Percentiles rank a stretch among this genome's conserved stretches.
These are phyloP conservation scores for Peromyscus aztecus DNA, from an alignment of 2,797 vertebrate species.

Conservation along the genomic window DNA sequence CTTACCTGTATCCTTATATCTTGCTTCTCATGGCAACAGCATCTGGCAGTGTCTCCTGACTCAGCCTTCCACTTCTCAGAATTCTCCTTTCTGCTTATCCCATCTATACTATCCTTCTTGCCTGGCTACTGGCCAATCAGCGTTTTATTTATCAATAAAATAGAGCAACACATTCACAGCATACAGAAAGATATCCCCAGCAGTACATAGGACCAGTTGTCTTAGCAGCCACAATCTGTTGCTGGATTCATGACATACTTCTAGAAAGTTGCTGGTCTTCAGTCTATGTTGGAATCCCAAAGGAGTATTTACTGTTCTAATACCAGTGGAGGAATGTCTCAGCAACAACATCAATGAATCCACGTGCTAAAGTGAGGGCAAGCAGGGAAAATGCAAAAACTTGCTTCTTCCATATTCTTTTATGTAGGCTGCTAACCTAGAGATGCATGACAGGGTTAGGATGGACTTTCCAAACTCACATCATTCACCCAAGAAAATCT, in stretches of 20 bases:
- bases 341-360: background rate
- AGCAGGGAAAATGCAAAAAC: background rate
- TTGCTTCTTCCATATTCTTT: background rate
- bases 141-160: too few relatives aligned
- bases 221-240: background rate
- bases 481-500: background rate
- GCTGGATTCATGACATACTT: background rate
- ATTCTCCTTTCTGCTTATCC: too few relatives aligned
- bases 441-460: accelerated
- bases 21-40: too few relatives aligned
- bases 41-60: too few relatives aligned
- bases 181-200: too few relatives aligned
- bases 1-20: too few relatives aligned
- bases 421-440: too few relatives aligned
- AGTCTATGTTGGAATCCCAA: background rate
- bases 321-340: too few relatives aligned
- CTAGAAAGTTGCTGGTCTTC: background rate
- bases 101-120: too few relatives aligned
- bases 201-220: background rate
- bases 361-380: background rate
- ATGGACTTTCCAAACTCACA: background rate
- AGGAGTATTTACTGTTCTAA: background rate
- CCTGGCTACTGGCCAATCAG: too few relatives aligned
- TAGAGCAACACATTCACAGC: too few relatives aligned
- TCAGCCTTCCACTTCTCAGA: too few relatives aligned